Evolutionary conservation across 2,797 vertebrate genomes (phyloP), one percentile per base, ranked within the genome.

Genomic region (Arrhamphus sclerolepis): DNA sequence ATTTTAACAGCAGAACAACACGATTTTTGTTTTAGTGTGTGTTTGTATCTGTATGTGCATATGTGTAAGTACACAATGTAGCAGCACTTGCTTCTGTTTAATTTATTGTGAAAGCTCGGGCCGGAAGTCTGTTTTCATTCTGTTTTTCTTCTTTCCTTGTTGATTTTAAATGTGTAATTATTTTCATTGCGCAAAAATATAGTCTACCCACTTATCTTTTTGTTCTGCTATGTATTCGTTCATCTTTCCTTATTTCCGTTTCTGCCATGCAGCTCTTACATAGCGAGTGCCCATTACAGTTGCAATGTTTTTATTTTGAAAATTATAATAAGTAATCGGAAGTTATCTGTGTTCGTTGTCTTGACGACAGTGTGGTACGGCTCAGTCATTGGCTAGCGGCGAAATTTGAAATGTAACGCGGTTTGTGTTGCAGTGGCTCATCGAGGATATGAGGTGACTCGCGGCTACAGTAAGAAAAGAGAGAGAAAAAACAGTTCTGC

Each of bases 401-500:
- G 63, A 88, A 86, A 91, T 93, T 94, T 93, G 92, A 93, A 94
- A 82, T 66, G 65, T 59, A 89, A 88, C 78, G 79, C 77, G 82
- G 65, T 75, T 47, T 53, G 0, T 39, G 53, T 72, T 52, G 18
- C 41, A 56, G 43, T n/a, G 51, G n/a, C 7, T 42, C 2, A 21
- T 1, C 34, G 34, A 38, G 3, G 34, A 3, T 13, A 14, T 4
- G 34, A 38, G 14, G 34, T 16, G 13, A 1, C 4, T 16, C 5
- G 5, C 42, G 5, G 28, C 16, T 61, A 64, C 52, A 42, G 7
- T 48, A 48, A 24, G 16, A 26, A 63, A n/a, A 42, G 19, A 28
- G 26, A 51, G 58, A 34, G 19, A 0, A 9, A 0, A 1, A 16
- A 1, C 1, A 13, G n/a, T 1, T 1, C 2, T 17, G 24, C 20